A percentile compares a stretch with the other conserved stretches of the same genome.
These are phyloP conservation scores for Sinhomidia bicolor DNA, from an alignment of 2,888 invertebrate species.

Conservation along the genomic window DNA sequence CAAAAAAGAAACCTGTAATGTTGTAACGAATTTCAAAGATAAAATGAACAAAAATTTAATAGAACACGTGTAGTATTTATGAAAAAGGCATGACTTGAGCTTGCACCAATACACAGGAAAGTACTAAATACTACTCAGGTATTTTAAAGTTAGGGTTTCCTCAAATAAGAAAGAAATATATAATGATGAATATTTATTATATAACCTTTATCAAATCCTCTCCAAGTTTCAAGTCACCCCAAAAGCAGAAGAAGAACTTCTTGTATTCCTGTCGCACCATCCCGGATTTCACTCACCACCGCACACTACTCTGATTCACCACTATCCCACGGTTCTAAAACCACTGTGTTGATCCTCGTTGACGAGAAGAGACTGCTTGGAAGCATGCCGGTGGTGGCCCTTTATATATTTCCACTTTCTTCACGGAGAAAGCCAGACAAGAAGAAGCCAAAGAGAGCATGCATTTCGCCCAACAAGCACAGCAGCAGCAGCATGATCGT, in stretches of 20 bases:
- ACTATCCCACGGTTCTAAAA: neutral
- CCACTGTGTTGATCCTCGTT: conserved; percentile 4
- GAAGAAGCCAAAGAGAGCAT: conserved; percentile 17
- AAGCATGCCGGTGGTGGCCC: conserved; percentile 14
- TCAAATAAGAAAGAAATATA: too few species aligned
- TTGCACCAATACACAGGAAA: too few species aligned
- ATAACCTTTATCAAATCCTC: neutral
- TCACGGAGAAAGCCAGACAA: conserved; percentile 29
- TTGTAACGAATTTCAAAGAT: neutral
- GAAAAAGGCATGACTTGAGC: too few species aligned
- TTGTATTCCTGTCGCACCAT: neutral
- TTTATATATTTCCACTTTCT: conserved; percentile 50
- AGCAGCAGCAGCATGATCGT: conserved; percentile 33
- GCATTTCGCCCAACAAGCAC: conserved; percentile 6
- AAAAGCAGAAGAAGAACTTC: neutral
- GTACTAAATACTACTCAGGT: too few species aligned
- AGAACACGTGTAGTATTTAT: neutral
- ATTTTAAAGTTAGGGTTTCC: too few species aligned
- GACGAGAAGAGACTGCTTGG: conserved; percentile 56
- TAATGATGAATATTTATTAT: neutral
- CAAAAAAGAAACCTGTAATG: neutral
- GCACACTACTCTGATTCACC: conserved; percentile 7
- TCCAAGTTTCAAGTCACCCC: neutral
- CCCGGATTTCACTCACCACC: neutral
- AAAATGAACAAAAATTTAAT: neutral